Base-by-base conservation (phyloP, 2,797 vertebrate species). In the Mormyrus proboscirostris region DNA sequence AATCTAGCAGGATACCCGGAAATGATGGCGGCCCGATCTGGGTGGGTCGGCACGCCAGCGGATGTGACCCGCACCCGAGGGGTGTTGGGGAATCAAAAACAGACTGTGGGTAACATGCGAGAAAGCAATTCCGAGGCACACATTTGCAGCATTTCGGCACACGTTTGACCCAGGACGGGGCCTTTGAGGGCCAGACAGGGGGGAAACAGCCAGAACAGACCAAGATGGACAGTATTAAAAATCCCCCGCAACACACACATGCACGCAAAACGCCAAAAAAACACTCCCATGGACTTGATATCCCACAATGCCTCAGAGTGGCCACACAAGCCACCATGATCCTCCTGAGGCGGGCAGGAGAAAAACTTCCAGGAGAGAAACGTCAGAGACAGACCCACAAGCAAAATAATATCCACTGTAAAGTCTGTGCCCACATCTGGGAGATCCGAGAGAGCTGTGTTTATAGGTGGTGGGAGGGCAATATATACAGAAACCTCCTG, bases 251-350 rank as follows among this genome's bases (percentile, higher is more conserved):
- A 92, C 93, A n/a, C 84, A 92, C 94, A 94, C 93, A 95, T 93
- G 94, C 93, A 92, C 93, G 94, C 93, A 94, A 95, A 95, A 95
- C 95, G 94, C 94, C 94, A 95, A 95, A 94, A 95, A 95, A 95
- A 94, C 94, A 95, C 94, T 90, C 94, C 93, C 94, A 95, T 95
- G 94, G 95, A 95, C 95, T 93, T 92, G 95, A 95, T 94, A 95
- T 95, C 91, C 92, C 92, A 88, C 47, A 90, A 88, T 88, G 93
- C 93, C 91, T 95, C 95, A 95, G 95, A 93, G 93, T 93, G 94
- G 92, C 94, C 93, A 94, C 93, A 93, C 91, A 92, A 93, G 90
- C 90, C 89, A 91, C 95, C 94, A 93, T 94, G 93, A 94, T 94
- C 94, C 92, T 93, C 29, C 29, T 1, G 29, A 33, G 29, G 29